Conservation (phyloP, 2,113 vertebrate species). For the Montifringilla adamsi region DNA sequence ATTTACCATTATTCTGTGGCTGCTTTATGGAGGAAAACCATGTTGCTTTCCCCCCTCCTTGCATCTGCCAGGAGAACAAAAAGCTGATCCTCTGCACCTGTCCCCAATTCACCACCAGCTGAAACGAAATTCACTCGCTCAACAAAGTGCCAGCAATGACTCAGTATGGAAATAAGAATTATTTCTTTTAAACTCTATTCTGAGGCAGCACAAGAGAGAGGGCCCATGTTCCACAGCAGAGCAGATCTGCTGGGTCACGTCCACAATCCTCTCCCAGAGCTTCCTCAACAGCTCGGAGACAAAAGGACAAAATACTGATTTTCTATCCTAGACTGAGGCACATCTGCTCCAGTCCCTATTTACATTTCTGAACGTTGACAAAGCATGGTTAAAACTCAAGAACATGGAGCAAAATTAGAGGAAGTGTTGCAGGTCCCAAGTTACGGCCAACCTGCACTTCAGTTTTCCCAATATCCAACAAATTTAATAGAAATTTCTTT, state of each 20-base stretch:
- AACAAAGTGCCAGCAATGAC: constrained; percentile 35
- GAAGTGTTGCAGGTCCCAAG: not conserved
- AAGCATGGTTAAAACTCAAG: not conserved
- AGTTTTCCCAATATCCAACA: not conserved
- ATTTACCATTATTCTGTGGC: constrained; percentile 27
- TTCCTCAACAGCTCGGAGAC: not conserved
- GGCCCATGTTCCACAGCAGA: not conserved
- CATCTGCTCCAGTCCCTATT: not conserved
- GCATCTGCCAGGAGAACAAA: constrained; percentile 45
- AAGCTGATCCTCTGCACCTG: constrained; percentile 31
- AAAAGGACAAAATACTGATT: not conserved
- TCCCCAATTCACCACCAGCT: constrained; percentile 25
- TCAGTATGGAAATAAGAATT: constrained; percentile 46
- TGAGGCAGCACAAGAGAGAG: not conserved
- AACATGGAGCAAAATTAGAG: not conserved
- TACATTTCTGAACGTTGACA: not conserved
- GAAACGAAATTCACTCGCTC: not conserved
- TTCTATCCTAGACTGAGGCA: not conserved
- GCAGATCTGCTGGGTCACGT: not conserved
- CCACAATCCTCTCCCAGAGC: not conserved
- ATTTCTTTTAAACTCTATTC: constrained; percentile 4
- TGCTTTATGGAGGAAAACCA: not conserved
- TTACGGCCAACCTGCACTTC: not conserved
- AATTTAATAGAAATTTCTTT: not conserved
- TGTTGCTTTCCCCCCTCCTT: not conserved